Evolutionary conservation across 2,888 invertebrate species (phyloP), one percentile per base, ranked within the genome.

Genomic region (Conops quadrifasciatus): DNA sequence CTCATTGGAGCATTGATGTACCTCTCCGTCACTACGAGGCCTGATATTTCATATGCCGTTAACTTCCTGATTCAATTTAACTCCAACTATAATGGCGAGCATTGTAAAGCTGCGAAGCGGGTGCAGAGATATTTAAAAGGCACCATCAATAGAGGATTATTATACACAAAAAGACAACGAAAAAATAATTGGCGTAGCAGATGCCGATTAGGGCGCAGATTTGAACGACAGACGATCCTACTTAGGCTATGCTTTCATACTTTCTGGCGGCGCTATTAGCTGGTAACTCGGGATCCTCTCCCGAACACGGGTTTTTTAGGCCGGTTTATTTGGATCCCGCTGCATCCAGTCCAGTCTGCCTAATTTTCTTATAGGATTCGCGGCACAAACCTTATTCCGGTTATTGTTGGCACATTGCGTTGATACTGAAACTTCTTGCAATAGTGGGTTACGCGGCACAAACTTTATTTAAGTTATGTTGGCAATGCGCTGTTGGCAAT

Each of bases 191-290:
- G 74, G 74, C 2, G 74, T 75, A 2, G 73, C 66, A 0, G 75
- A 77, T 36, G 77, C 76, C 2, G 76, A 76, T 28, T 77, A 76
- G 76, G 77, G 73, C 7, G 71, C 45, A 26, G 71, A 74, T 4
- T 2, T 71, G 0, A 53, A 36, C 1, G 74, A 77, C 16, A 58
- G 77, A 5, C 60, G 71, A 26, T 78, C 75, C 1, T 77, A 75
- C 19, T 70, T 74, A 0, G 77, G 76, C 16, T 49, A 49, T 49
- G n/a, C n/a, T n/a, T 77, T 77, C n/a, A 70, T 71, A 43, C 30
- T 76, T 26, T 59, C 65, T 4, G 73, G 71, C 19, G 60, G 71
- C 11, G 72, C 71, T 5, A 71, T 77, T 9, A 75, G 73, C 43
- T 78, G 76, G 75, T 72, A 78, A n/a, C n/a, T n/a, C n/a, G n/a